phyloP scores from a whole-genome alignment of 2,888 invertebrate genomes.

The Cabera pusaria region DNA sequence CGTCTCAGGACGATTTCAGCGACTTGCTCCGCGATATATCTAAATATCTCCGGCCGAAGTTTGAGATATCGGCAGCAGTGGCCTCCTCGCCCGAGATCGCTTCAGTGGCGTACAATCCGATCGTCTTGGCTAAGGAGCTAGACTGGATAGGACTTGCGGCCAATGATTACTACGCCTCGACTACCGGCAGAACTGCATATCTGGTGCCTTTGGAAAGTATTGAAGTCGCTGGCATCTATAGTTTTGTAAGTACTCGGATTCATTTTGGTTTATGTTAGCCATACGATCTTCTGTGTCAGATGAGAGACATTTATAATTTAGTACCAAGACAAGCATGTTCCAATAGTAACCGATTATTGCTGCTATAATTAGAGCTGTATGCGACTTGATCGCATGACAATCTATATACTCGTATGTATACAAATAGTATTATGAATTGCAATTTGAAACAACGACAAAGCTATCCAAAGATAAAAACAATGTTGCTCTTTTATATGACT shows the following conservation, averaged over 20 bases:
- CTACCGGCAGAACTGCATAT: slow-evolving; percentile 89
- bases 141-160: slow-evolving; percentile 93
- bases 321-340: too few species aligned
- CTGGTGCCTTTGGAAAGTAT: slow-evolving; percentile 88
- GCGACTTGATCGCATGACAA: too few species aligned
- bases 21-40: slow-evolving; percentile 86
- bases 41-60: slow-evolving; percentile 81
- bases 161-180: slow-evolving; percentile 91
- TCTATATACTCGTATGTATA: too few species aligned
- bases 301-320: too few species aligned
- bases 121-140: slow-evolving; percentile 85
- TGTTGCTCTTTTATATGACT: too few species aligned
- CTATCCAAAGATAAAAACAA: too few species aligned
- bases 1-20: slow-evolving; percentile 87
- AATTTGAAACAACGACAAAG: too few species aligned
- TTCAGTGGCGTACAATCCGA: slow-evolving; percentile 88
- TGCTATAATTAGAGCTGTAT: too few species aligned
- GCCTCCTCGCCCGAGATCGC: slow-evolving; percentile 89
- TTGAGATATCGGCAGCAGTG: slow-evolving; percentile 88
- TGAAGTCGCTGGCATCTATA: slow-evolving; percentile 85
- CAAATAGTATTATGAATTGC: too few species aligned
- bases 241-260: slow-evolving; percentile 88
- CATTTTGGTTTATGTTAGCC: too few species aligned
- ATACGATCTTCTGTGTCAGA: too few species aligned
- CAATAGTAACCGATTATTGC: too few species aligned